These are phyloP conservation scores for Mirounga angustirostris DNA, from an alignment of 2,113 vertebrate species.

Conservation along the genomic window DNA sequence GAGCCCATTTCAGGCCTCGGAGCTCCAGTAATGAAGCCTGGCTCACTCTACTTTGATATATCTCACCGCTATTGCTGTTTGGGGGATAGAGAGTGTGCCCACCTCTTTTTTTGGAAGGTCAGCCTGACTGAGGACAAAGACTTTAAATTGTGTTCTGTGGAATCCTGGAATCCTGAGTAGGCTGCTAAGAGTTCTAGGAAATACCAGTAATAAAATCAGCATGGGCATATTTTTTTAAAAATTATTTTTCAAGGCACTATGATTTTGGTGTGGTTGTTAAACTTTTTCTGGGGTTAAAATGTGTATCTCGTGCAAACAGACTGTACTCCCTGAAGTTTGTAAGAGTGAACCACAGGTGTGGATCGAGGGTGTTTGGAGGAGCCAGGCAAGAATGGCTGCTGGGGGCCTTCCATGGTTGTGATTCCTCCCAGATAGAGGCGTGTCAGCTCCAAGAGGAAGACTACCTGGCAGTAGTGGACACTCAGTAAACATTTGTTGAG, in stretches of 20 bases:
- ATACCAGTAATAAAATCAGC: constrained; percentile 57
- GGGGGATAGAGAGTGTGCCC: constrained; percentile 26
- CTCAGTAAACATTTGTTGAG: background rate
- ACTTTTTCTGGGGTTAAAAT: constrained; percentile 64
- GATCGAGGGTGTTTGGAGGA: background rate
- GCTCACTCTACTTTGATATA: constrained; percentile 71
- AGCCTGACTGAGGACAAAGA: constrained; percentile 67
- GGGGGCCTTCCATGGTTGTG: background rate
- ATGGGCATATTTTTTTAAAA: background rate
- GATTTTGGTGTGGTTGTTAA: constrained; percentile 58
- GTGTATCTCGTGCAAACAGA: background rate
- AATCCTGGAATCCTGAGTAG: constrained; percentile 58
- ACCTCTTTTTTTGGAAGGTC: constrained; percentile 74
- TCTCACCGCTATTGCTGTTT: constrained; percentile 65
- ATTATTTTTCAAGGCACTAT: constrained; percentile 47
- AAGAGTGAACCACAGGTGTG: background rate
- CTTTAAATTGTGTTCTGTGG: constrained; percentile 73
- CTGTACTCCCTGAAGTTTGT: background rate
- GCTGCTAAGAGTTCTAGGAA: constrained; percentile 62
- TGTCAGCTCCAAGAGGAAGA: background rate
- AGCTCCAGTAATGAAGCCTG: constrained; percentile 77
- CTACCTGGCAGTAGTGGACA: background rate
- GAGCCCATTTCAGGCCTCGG: constrained; percentile 74
- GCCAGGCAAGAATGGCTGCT: background rate
- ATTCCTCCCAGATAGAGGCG: background rate